Conservation (phyloP, 2,888 invertebrate genomes). For the Cataglyphis livida region DNA sequence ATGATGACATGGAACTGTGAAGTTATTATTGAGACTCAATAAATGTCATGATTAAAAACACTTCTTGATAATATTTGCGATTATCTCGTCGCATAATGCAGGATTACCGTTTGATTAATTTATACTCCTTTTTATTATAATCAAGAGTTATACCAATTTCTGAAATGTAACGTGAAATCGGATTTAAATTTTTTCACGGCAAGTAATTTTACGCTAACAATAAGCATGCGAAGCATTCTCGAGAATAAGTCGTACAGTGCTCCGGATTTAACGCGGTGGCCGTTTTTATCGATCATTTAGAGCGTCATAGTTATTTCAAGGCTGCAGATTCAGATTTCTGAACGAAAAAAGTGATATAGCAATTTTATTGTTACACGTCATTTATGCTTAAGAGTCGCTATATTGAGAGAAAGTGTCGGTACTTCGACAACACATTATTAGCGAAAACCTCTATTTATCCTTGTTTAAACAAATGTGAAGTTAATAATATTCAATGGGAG, state of each 20-base stretch:
- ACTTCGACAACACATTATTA: neutral
- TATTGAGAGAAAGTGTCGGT: neutral
- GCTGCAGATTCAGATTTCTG: slow-evolving; percentile 57
- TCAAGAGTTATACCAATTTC: neutral
- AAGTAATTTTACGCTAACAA: slow-evolving; percentile 33
- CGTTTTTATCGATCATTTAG: slow-evolving; percentile 66
- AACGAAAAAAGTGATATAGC: slow-evolving; percentile 65
- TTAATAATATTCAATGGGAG: neutral
- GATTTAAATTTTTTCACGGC: neutral
- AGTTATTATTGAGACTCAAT: neutral
- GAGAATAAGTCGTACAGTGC: neutral
- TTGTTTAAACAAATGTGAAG: neutral
- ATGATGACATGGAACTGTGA: neutral
- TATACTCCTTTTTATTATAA: neutral
- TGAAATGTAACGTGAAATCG: neutral
- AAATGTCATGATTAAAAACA: neutral
- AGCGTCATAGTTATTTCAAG: slow-evolving; percentile 62
- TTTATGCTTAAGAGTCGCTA: neutral
- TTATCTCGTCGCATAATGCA: neutral
- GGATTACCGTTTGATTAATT: neutral
- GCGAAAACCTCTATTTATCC: neutral
- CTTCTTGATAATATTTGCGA: neutral
- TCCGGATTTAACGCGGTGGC: slow-evolving; percentile 57
- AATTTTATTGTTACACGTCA: slow-evolving; percentile 31
- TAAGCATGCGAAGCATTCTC: neutral